Evolutionary conservation across 2,888 invertebrate species (phyloP), one percentile per base, ranked within the genome.

Genomic region (Spisula solida): DNA sequence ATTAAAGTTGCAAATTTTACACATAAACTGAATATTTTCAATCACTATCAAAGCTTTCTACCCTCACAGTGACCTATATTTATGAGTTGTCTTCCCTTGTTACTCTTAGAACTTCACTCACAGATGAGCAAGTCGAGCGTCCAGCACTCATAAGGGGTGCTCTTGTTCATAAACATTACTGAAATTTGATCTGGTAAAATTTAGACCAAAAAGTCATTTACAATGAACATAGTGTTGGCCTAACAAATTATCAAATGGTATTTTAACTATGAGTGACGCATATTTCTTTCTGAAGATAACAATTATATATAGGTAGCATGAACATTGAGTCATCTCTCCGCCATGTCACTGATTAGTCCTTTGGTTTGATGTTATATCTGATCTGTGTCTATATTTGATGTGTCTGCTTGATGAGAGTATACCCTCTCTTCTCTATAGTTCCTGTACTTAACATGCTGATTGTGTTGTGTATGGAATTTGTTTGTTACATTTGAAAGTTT

Each of bases 301-400:
- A 75, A 75, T 75, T 75, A 75, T 66, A 25, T 25, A 10, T 66
- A 66, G 60, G n/a, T 25, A 66, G 60, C 60, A 66, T 66, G 60
- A 25, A 25, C 25, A 66, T 66, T 66, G 60, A 66, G 60, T 66
- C 60, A 66, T 66, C 60, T 10, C 41, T n/a, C n/a, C 56, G 8
- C 60, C 60, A 66, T 66, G 60, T 66, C 10, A n/a, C n/a, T 66
- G 60, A 66, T 66, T 66, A 25, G 60, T 66, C 6, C 12, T 5
- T 25, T 6, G 60, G 8, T 70, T 82, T 82, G 82, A n/a, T 70
- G 82, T 82, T 82, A 82, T 82, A 82, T 82, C 82, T 82, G 2
- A 41, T 82, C 48, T 25, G 70, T 20, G 2, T 41, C 18, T 29
- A 47, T 41, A 66, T 82, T 82, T 82, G 41, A 70, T 14, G 70